Conservation (phyloP, 1,140 invertebrate genomes). For the Campodea augens region DNA sequence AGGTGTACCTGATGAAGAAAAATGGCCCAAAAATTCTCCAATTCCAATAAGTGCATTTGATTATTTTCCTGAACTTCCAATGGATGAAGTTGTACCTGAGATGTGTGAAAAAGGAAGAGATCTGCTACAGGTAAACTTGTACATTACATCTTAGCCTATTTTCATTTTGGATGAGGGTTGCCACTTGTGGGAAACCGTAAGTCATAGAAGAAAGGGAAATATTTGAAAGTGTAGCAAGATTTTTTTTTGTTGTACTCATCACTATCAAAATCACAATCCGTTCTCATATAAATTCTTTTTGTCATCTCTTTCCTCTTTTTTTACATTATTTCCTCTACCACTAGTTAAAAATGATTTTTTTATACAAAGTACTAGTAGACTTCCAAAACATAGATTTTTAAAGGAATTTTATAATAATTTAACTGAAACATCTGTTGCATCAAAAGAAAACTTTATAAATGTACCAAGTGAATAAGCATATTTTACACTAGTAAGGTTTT, state of each 20-base stretch:
- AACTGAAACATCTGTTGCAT: no score
- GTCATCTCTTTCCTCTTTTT: neutral
- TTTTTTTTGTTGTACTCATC: slow-evolving; percentile 6
- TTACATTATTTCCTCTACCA: neutral
- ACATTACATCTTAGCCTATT: neutral
- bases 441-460: no score
- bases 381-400: no score
- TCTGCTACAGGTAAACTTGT: slow-evolving; percentile 26
- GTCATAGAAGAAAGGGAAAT: neutral
- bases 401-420: no score
- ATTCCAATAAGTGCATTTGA: slow-evolving; percentile 33
- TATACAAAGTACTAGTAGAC: no score
- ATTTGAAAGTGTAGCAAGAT: slow-evolving; percentile 6
- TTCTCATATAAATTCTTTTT: neutral
- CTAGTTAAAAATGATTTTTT: no score
- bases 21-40: slow-evolving; percentile 38
- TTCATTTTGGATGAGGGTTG: no score
- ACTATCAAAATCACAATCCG: neutral
- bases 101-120: slow-evolving; percentile 30
- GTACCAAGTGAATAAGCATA: no score
- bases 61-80: slow-evolving; percentile 22
- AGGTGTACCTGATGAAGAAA: slow-evolving; percentile 30
- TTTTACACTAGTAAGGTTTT: no score
- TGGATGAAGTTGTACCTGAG: slow-evolving; percentile 31
- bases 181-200: neutral